Percentiles rank a stretch among this genome's conserved stretches.
phyloP scores from a whole-genome alignment of 2,797 vertebrate species.

The Argyrosomus regius region DNA sequence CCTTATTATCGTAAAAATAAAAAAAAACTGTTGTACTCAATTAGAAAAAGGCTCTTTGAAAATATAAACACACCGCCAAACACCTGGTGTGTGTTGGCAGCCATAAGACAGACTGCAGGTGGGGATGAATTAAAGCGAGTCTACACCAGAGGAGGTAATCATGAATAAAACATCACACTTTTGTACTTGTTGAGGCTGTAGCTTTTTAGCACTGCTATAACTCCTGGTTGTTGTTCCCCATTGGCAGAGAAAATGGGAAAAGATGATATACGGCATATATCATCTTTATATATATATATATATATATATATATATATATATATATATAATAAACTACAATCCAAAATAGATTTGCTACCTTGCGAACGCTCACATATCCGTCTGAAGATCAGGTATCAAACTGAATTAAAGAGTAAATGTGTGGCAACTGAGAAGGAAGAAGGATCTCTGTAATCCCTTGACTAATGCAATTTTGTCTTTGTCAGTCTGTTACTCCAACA shows the following conservation, averaged over 20 bases:
- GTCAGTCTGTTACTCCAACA: constrained; percentile 22
- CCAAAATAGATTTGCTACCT: constrained; percentile 24
- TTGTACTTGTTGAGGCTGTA: constrained; percentile 64
- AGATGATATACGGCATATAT: no score
- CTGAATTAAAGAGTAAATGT: constrained; percentile 35
- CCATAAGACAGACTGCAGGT: constrained; percentile 66
- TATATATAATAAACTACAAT: constrained; percentile 20
- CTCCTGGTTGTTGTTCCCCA: constrained; percentile 55
- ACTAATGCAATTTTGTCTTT: constrained; percentile 35
- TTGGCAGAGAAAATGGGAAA: constrained; percentile 46
- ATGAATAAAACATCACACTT: constrained; percentile 79
- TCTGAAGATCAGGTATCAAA: constrained; percentile 37
- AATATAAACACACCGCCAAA: constrained; percentile 65
- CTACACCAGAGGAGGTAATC: constrained; percentile 64
- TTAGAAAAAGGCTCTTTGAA: constrained; percentile 72
- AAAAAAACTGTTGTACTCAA: constrained; percentile 65
- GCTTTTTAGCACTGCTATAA: constrained; percentile 61
- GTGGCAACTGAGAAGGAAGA: constrained; percentile 25
- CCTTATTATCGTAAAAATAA: constrained; percentile 66
- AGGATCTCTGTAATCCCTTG: constrained; percentile 24
- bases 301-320: neutral
- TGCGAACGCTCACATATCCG: neutral
- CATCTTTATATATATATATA: neutral
- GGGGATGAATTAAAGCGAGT: constrained; percentile 71
- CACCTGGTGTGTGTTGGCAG: constrained; percentile 72